Conservation (phyloP, 2,888 invertebrate genomes). For the Drosophila colorata region DNA sequence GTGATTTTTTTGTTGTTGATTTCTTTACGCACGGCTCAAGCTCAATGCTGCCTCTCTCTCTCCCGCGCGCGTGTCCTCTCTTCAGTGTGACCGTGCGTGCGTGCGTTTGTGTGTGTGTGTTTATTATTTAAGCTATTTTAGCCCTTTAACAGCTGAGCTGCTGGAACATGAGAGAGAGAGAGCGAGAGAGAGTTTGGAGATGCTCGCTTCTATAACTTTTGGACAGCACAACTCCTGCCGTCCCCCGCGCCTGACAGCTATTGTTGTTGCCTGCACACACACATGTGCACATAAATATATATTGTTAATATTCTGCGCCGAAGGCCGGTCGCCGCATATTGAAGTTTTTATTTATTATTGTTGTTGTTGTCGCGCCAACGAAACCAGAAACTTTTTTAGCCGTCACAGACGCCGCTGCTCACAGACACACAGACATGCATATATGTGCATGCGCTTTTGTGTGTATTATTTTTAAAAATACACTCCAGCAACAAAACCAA, state of each 20-base stretch:
- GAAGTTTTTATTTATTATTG: constrained; percentile 60
- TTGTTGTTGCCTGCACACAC: constrained; percentile 16
- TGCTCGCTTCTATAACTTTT: constrained; percentile 38
- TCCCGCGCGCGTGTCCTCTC: constrained; percentile 9
- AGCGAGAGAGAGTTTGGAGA: constrained; percentile 22
- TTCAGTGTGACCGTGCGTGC: constrained; percentile 7
- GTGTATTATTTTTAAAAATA: constrained; percentile 53
- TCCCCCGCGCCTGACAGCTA: constrained; percentile 31
- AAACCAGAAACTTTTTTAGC: constrained; percentile 69
- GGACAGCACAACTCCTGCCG: constrained; percentile 24
- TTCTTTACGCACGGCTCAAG: constrained; percentile 55
- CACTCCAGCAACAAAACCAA: constrained; percentile 19
- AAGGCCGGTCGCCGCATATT: constrained; percentile 70
- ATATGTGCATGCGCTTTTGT: constrained; percentile 32
- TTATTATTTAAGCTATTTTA: constrained; percentile 49
- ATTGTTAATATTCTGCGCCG: constrained; percentile 67
- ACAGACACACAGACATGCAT: constrained; percentile 19
- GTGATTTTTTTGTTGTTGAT: constrained; percentile 8
- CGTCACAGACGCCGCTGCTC: constrained; percentile 45
- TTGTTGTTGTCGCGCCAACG: constrained; percentile 44
- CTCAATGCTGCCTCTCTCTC: constrained; percentile 27
- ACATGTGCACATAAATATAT: constrained; percentile 22
- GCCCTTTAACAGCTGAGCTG: constrained; percentile 49
- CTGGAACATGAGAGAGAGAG: constrained; percentile 16
- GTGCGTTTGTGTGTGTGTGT: constrained; percentile 21